These are phyloP conservation scores for Aphyosemion australe DNA, from an alignment of 2,113 vertebrate genomes.

Conservation along the genomic window DNA sequence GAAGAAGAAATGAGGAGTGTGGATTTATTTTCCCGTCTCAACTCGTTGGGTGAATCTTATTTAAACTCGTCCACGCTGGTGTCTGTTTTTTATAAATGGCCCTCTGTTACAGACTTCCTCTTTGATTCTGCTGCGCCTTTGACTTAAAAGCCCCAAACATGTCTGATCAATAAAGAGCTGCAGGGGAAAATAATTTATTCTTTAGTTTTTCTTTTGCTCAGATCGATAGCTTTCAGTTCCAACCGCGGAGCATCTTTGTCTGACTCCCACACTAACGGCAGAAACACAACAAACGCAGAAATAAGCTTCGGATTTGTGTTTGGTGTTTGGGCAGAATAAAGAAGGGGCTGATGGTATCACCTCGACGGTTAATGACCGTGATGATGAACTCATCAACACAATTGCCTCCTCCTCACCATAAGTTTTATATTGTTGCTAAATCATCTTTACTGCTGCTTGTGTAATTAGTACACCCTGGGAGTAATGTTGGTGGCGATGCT, in stretches of 20 bases:
- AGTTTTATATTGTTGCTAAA: slow-evolving; percentile 19
- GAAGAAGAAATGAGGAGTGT: slow-evolving; percentile 47
- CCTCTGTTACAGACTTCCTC: slow-evolving; percentile 31
- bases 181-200: slow-evolving; percentile 30
- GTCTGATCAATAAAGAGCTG: slow-evolving; percentile 53
- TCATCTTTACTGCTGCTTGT: slow-evolving; percentile 19
- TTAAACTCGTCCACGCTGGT: slow-evolving; percentile 35
- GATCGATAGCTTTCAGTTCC: slow-evolving; percentile 50
- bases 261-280: not conserved
- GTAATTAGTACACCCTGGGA: slow-evolving; percentile 29
- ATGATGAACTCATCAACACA: slow-evolving; percentile 28
- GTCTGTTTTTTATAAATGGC: slow-evolving; percentile 34
- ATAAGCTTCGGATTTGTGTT: slow-evolving; percentile 10
- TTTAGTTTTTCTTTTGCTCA: slow-evolving; percentile 8
- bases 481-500: slow-evolving; percentile 11
- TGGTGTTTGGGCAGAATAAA: slow-evolving; percentile 11
- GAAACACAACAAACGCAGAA: not conserved
- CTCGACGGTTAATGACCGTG: slow-evolving; percentile 20
- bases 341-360: slow-evolving; percentile 7
- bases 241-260: slow-evolving; percentile 25
- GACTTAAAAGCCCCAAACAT: slow-evolving; percentile 40
- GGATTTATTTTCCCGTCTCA: slow-evolving; percentile 63
- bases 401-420: slow-evolving; percentile 14
- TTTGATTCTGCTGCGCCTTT: slow-evolving; percentile 17
- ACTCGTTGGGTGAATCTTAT: slow-evolving; percentile 44